Base-by-base conservation (phyloP, 2,797 vertebrate genomes). In the Acrossocheilus wenchowensis region DNA sequence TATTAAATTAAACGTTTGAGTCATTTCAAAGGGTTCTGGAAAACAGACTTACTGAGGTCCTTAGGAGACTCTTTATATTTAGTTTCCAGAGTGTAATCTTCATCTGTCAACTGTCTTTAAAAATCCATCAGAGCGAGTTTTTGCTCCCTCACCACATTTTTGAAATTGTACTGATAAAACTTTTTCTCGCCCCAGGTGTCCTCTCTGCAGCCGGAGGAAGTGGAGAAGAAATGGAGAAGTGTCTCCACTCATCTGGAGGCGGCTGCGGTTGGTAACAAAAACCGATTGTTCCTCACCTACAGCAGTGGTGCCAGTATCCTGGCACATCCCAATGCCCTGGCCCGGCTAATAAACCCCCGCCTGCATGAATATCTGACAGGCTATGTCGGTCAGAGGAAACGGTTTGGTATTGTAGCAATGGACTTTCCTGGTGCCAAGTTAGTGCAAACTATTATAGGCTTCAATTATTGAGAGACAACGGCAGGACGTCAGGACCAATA, bases 361-460 rank as follows among this genome's bases (percentile, higher is more conserved):
- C 94, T 97, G 64, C 94, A 94, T 14, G 60, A 95, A 87, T 94
- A 96, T 91, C 92, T 97, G 87, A 89, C 14, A 57, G 57, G 62
- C 75, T 90, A 90, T 41, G 81, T 19, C 0, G 89, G 92, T 30
- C 90, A 89, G 88, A 92, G 91, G 1, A 89, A 93, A 81, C 93
- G 94, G 81, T 93, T 96, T 68, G 96, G 96, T 0, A 96, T 97
- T 86, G 89, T 97, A 71, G 94, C 95, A 90, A 95, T 96, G 95
- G 96, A 97, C 91, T 97, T 97, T 89, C 96, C 97, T 0, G 95
- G 94, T 7, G 78, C 95, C 17, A 95, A 93, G 14, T 88, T 96
- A 3, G 91, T 97, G 84, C 93, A 85, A 87, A 92, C 91, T 57
- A 96, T 97, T 69, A 94, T 95, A 90, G 92, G 95, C 50, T 97